Percentiles rank a stretch among this genome's conserved stretches.
Evolutionary conservation across 2,888 invertebrate species (phyloP).

Genomic region (Opisthograptis luteolata): DNA sequence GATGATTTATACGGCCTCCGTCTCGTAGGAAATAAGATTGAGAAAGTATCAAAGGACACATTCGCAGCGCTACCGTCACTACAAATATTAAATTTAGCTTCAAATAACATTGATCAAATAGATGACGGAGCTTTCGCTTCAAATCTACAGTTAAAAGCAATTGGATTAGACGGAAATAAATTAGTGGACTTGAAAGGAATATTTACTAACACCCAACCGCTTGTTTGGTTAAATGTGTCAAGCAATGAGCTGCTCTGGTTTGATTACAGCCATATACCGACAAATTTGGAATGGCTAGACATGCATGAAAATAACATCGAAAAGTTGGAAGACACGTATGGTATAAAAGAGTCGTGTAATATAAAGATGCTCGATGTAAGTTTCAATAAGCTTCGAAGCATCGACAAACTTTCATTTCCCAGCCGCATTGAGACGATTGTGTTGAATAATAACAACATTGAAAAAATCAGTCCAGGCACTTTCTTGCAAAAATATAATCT

Average conservation of each 20-base stretch:
- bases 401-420: conserved; percentile 88
- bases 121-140: conserved; percentile 91
- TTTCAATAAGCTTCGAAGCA: conserved; percentile 87
- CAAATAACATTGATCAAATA: conserved; percentile 90
- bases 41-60: conserved; percentile 89
- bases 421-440: conserved; percentile 89
- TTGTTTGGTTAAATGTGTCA: conserved; percentile 92
- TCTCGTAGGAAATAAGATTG: conserved; percentile 91
- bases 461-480: conserved; percentile 87
- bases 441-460: conserved; percentile 90
- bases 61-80: conserved; percentile 89
- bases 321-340: conserved; percentile 89
- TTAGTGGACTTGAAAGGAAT: conserved; percentile 91
- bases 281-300: conserved; percentile 91
- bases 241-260: conserved; percentile 91
- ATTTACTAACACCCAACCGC: conserved; percentile 88
- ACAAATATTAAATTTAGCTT: conserved; percentile 91
- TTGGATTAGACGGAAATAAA: conserved; percentile 91
- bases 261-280: conserved; percentile 91
- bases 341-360: conserved; percentile 86
- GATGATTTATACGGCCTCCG: conserved; percentile 90
- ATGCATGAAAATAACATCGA: conserved; percentile 92
- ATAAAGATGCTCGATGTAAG: conserved; percentile 92
- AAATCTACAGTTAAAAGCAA: conserved; percentile 89
- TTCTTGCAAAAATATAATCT: conserved; percentile 88